Evolutionary conservation across 1,140 invertebrate species (phyloP), one percentile per base, ranked within the genome.

Genomic region (Saccostrea echinata): DNA sequence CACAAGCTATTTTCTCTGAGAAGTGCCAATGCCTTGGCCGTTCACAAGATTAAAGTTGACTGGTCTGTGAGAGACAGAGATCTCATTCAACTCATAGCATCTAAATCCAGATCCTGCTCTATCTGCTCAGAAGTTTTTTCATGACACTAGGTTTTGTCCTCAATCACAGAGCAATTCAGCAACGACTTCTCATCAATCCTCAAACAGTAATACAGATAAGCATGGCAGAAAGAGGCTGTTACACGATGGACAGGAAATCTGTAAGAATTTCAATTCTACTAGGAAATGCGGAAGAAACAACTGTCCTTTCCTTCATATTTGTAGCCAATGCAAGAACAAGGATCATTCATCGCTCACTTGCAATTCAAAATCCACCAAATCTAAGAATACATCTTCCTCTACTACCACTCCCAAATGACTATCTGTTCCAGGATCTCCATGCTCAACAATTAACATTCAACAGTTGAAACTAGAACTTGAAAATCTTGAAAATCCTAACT

Each of bases 1-100:
- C 88, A 90, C 30, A 57, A 55, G 3, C 18, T 33, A 30, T 89
- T 90, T 53, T 84, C 80, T 3, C 33, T 83, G 0, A 86, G 87
- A 76, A 86, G 86, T 2, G 85, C 85, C 8, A 55, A 81, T 27
- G 12, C 55, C 8, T 51, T 90, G 1, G 21, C 52, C 0, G 68
- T 84, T 30, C 53, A 51, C 0, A 89, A 81, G 2, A 55, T 86
- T 11, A 86, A 90, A 81, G 61, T 88, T 0, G 84, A 88, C 51
- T 88, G 80, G 85, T 64, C 71, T 1, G 21, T 83, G 16, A 85
- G 24, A 21, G 84, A 88, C 33, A 35, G 33, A 1, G 76, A 30
- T n/a, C 57, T 88, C 11, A 6, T 88, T 0, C 30, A 24, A 9
- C n/a, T 86, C 21, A n/a, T 85, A 33, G 57, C 71, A 13, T 33